Base-by-base conservation (phyloP, 2,888 invertebrate species). In the Baronia brevicornis region DNA sequence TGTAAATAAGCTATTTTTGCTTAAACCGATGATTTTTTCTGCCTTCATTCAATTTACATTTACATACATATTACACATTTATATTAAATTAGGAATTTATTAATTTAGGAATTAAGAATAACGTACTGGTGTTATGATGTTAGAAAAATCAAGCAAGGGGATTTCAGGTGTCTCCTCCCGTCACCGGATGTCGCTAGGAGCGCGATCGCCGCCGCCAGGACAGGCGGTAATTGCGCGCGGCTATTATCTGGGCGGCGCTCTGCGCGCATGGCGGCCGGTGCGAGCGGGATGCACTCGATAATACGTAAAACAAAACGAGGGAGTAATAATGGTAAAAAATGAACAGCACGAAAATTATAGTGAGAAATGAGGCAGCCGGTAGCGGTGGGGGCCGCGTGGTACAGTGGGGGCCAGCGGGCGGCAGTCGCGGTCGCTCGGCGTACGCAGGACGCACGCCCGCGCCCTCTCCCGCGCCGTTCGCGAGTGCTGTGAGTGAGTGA, bases 201-300 rank as follows among this genome's bases (percentile, higher is more conserved):
- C 54, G 48, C 54, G 55, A 46, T 49, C 48, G 43, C 41, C 34
- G 24, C 44, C 43, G 49, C 51, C 44, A 46, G 43, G 49, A 39
- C 43, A 41, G 53, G 60, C 61, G 60, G 84, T 87, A 82, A 82
- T 82, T 80, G 79, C 77, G 63, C 54, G 63, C 58, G 55, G 71
- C 82, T 79, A 84, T 84, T 82, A 84, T 79, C 73, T 82, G 84
- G 84, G 84, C 82, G 84, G 78, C 71, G 71, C 72, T 71, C 70
- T 53, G 51, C 70, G 78, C 70, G 78, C 78, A 80, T 80, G 80
- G 82, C 80, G 73, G 82, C 73, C 78, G 70, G 82, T 82, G 84
- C 73, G 82, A 84, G 82, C 84, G 82, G 84, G 84, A 82, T 84
- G 84, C 82, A 82, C 79, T 82, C 82, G 82, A 80, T 82, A 82